Percentiles rank a stretch among this genome's conserved stretches.
These are phyloP conservation scores for Muntiacus muntjak DNA, from an alignment of 2,113 vertebrate genomes.

Conservation along the genomic window DNA sequence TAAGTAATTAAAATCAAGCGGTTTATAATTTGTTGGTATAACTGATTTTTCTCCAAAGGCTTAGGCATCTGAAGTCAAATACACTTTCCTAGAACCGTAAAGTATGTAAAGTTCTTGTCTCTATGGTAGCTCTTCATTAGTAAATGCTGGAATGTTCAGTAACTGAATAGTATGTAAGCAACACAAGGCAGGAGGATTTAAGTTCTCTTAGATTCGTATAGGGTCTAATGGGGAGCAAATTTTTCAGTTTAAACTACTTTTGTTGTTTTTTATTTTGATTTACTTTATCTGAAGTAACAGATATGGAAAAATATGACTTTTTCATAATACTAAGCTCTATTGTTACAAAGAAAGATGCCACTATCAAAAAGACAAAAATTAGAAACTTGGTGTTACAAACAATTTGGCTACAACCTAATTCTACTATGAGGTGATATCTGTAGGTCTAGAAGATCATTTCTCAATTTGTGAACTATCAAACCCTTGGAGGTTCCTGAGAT, in stretches of 20 bases:
- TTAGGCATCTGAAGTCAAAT: not conserved
- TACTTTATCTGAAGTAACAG: not conserved
- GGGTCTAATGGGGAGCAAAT: not conserved
- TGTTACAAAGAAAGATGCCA: not conserved
- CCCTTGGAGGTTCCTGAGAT: not conserved
- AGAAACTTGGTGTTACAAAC: not conserved
- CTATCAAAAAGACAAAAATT: not conserved
- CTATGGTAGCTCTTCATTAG: not conserved
- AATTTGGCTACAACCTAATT: not conserved
- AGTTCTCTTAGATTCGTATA: not conserved
- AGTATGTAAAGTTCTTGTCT: not conserved
- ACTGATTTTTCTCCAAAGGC: not conserved
- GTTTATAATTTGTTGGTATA: conserved; percentile 19
- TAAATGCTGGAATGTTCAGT: not conserved
- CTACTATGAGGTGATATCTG: not conserved
- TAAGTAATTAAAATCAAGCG: not conserved
- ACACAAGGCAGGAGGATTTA: not conserved
- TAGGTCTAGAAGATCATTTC: not conserved
- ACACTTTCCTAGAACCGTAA: not conserved
- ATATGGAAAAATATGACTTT: not conserved
- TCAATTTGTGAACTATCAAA: not conserved
- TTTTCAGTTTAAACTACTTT: not conserved
- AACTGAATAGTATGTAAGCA: not conserved
- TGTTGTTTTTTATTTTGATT: not conserved
- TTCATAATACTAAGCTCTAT: not conserved